phyloP scores from a whole-genome alignment of 37 sponge, comb jelly and placozoan genomes.

The Agelas oroides region DNA sequence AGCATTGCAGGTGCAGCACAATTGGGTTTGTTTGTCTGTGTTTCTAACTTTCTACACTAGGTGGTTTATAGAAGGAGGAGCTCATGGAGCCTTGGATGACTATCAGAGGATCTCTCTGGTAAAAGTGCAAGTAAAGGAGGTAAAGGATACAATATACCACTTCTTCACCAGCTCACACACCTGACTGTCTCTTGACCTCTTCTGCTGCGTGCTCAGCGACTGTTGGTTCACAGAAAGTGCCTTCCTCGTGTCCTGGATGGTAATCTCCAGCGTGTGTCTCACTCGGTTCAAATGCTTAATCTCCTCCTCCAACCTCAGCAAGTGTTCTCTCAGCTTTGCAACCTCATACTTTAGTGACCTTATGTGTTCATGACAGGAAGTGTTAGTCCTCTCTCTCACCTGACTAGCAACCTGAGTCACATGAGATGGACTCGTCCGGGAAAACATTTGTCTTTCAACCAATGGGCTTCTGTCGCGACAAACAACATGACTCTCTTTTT shows the following conservation, averaged over 20 bases:
- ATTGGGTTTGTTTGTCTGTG: too few relatives aligned
- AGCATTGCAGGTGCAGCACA: too few relatives aligned
- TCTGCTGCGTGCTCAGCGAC: conserved; percentile 65
- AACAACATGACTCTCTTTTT: not conserved
- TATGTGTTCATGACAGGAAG: conserved; percentile 21
- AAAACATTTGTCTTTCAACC: too few relatives aligned
- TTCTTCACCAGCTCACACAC: too few relatives aligned
- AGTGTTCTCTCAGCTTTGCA: conserved; percentile 49
- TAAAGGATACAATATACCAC: too few relatives aligned
- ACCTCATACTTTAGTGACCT: conserved; percentile 49
- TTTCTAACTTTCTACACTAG: too few relatives aligned
- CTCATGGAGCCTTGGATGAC: too few relatives aligned
- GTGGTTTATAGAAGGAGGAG: too few relatives aligned
- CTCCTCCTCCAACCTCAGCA: conserved; percentile 71
- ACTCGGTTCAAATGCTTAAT: conserved; percentile 38
- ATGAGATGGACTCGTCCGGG: not conserved
- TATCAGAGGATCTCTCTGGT: too few relatives aligned
- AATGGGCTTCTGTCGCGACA: not conserved
- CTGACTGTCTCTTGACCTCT: conserved; percentile 36
- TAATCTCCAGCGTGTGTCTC: conserved; percentile 32
- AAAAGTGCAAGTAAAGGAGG: too few relatives aligned
- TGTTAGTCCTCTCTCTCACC: conserved; percentile 20
- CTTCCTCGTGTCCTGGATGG: conserved; percentile 56
- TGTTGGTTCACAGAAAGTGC: conserved; percentile 63
- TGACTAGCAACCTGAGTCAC: conserved; percentile 5